Conservation (phyloP, 2,888 invertebrate genomes). For the Ypsolopha sequella region DNA sequence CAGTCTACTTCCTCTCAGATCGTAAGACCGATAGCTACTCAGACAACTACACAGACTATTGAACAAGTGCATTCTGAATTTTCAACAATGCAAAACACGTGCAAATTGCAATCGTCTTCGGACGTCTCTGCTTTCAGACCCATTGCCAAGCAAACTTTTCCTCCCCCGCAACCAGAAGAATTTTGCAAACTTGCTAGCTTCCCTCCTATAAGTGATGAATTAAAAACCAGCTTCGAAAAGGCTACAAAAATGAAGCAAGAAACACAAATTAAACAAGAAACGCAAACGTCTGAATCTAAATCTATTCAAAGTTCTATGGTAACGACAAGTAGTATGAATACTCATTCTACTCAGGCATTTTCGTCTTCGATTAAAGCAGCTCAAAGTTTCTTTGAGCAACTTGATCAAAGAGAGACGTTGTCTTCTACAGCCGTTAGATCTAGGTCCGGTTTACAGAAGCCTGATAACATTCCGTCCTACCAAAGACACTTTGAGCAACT, state of each 20-base stretch:
- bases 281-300: conserved; percentile 33
- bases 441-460: conserved; percentile 71
- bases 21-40: conserved; percentile 42
- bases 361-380: conserved; percentile 48
- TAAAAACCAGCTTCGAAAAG: conserved; percentile 41
- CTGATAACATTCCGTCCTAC: conserved; percentile 74
- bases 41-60: conserved; percentile 32
- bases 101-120: conserved; percentile 46
- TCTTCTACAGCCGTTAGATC: conserved; percentile 41
- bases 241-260: conserved; percentile 16
- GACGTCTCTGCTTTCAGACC: conserved; percentile 60
- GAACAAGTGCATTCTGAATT: conserved; percentile 37
- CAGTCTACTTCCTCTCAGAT: conserved; percentile 34
- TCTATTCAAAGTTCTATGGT: conserved; percentile 32
- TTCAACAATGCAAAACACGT: conserved; percentile 45
- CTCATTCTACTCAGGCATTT: conserved; percentile 19
- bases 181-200: conserved; percentile 39
- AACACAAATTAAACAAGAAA: conserved; percentile 27
- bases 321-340: conserved; percentile 25
- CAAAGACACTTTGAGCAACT: conserved; percentile 73
- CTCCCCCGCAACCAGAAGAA: conserved; percentile 44
- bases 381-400: conserved; percentile 52
- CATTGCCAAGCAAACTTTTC: conserved; percentile 53
- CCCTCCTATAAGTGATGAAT: conserved; percentile 45
- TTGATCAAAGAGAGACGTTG: conserved; percentile 46